A percentile compares a stretch with the other conserved stretches of the same genome.
These are phyloP conservation scores for Spialia ferax DNA, from an alignment of 2,888 invertebrate genomes.

Conservation along the genomic window DNA sequence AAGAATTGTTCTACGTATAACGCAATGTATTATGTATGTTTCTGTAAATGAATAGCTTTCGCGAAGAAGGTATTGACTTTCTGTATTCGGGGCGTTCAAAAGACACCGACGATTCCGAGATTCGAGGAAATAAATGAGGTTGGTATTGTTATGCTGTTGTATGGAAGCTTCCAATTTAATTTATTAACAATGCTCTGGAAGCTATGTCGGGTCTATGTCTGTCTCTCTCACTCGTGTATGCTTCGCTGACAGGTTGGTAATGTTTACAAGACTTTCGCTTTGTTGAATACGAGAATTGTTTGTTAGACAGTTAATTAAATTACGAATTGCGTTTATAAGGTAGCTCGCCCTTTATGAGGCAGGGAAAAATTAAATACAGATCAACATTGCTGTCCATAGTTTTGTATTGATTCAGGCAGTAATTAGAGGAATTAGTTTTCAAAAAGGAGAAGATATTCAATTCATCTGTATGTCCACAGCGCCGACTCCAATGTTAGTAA, in stretches of 20 bases:
- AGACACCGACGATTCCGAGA: not conserved
- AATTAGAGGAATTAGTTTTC: too few species aligned
- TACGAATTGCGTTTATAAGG: not conserved
- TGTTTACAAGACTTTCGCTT: conserved; percentile 4
- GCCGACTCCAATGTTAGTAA: too few species aligned
- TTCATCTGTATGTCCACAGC: too few species aligned
- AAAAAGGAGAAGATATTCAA: too few species aligned
- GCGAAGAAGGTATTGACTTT: conserved; percentile 20
- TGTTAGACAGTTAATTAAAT: conserved; percentile 8
- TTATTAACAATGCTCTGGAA: conserved; percentile 30
- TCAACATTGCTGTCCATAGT: too few species aligned
- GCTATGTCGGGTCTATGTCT: conserved; percentile 1
- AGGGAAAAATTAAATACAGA: too few species aligned
- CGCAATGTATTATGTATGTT: conserved; percentile 56
- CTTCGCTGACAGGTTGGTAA: not conserved
- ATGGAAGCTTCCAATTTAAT: conserved; percentile 25
- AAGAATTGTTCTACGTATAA: conserved; percentile 49
- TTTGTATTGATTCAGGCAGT: too few species aligned
- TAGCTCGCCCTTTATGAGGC: not conserved
- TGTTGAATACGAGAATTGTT: conserved; percentile 2
- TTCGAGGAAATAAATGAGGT: conserved; percentile 8
- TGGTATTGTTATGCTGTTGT: conserved; percentile 8
- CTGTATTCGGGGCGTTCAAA: conserved; percentile 1
- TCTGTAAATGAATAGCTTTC: conserved; percentile 53
- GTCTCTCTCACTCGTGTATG: conserved; percentile 7